Conservation (phyloP, 2,113 vertebrate genomes). For the Myotis lucifugus region DNA sequence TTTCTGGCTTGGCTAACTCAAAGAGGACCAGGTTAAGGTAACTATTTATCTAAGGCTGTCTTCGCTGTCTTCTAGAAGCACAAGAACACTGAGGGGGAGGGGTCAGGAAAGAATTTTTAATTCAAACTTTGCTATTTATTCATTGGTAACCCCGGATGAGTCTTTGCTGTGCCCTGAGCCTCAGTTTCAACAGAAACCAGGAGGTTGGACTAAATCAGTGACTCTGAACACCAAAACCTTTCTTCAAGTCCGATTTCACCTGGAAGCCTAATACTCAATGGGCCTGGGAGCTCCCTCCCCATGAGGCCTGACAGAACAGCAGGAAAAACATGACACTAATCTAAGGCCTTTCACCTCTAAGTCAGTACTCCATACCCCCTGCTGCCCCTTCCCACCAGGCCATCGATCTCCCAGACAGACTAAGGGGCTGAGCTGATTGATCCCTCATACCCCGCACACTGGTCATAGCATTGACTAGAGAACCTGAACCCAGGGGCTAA, state of each 20-base stretch:
- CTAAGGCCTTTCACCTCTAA: not conserved
- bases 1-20: not conserved
- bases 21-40: not conserved
- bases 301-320: not conserved
- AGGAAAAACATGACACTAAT: not conserved
- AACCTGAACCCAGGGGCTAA: not conserved
- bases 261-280: not conserved
- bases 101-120: not conserved
- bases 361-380: not conserved
- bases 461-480: not conserved
- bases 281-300: not conserved
- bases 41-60: not conserved
- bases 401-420: not conserved
- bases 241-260: not conserved
- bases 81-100: not conserved
- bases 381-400: not conserved
- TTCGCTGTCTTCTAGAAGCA: not conserved
- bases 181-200: not conserved
- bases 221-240: not conserved
- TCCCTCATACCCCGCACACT: not conserved
- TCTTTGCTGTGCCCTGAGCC: not conserved
- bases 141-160: not conserved
- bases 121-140: conserved; percentile 9
- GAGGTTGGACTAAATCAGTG: not conserved
- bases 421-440: not conserved